Evolutionary conservation across 2,113 vertebrate species (phyloP), one percentile per base, ranked within the genome.

Genomic region (Gorsachius goisagi): DNA sequence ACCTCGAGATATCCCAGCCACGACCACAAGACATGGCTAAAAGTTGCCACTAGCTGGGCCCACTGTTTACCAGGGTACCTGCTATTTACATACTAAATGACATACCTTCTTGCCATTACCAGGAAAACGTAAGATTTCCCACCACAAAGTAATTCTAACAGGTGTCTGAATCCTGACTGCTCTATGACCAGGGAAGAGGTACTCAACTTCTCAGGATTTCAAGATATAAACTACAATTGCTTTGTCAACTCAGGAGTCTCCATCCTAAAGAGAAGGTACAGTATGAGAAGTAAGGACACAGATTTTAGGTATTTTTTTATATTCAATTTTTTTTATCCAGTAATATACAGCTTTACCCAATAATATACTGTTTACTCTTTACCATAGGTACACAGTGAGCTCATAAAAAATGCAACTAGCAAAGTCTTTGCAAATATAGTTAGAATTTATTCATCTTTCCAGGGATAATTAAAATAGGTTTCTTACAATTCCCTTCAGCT

Each of bases 401-500:
- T 85, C 33, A 85, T 71, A 53, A 88, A 75, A 89, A 83, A 85
- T 37, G 10, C 21, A 91, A 50, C 20, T 53, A 91, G 23, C 11
- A 87, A 72, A 56, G 26, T 59, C 23, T 85, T 86, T 60, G 76
- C n/a, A 78, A 90, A 92, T 58, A 82, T 33, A 77, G 53, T 73
- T 62, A 66, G 35, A 84, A 93, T 94, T 95, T 95, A 90, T 95
- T 96, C 47, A 66, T 85, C 24, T 89, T 85, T 88, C 32, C 32
- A 84, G 21, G 62, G 39, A 50, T 62, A 78, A 80, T 82, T 93
- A 90, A 81, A 97, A 85, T n/a, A 71, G 23, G 12, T 84, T 90
- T 91, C 66, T 88, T 81, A 66, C 8, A 90, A 62, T 69, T 93
- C 23, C 78, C 19, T 79, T 93, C 52, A 73, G 69, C 64, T 77